Conservation (phyloP, 2,888 invertebrate genomes). For the Lochmaea crataegi region DNA sequence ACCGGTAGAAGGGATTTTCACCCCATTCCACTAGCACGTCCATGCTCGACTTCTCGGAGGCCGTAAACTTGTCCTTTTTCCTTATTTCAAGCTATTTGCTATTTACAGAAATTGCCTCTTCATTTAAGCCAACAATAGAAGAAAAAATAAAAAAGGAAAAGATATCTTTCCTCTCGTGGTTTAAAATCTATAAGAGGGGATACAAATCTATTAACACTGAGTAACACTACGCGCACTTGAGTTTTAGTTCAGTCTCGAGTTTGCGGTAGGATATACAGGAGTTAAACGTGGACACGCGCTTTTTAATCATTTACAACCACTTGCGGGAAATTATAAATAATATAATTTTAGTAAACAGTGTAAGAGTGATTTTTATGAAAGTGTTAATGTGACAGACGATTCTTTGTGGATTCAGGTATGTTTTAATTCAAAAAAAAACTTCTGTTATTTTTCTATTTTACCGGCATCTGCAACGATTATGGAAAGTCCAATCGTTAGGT, state of each 20-base stretch:
- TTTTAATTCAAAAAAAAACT: background rate
- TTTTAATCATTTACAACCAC: background rate
- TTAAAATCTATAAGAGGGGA: slow-evolving; percentile 21
- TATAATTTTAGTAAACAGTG: background rate
- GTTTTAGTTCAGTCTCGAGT: slow-evolving; percentile 34
- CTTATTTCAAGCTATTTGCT: background rate
- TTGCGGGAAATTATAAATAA: background rate
- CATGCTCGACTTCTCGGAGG: no score
- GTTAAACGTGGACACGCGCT: background rate
- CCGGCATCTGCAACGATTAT: background rate
- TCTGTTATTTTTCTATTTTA: background rate
- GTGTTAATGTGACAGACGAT: background rate
- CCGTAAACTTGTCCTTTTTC: no score
- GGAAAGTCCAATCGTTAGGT: background rate
- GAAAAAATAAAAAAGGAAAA: slow-evolving; percentile 13
- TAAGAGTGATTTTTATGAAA: background rate
- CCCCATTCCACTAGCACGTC: no score
- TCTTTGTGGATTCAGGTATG: background rate
- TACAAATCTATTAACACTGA: slow-evolving; percentile 28
- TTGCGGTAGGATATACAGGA: slow-evolving; percentile 6
- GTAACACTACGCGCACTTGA: slow-evolving; percentile 27
- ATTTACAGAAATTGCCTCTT: slow-evolving; percentile 8
- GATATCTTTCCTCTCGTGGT: slow-evolving; percentile 17
- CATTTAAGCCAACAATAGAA: slow-evolving; percentile 1
- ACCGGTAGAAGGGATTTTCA: no score